Percentiles rank a stretch among this genome's conserved stretches.
Evolutionary conservation across 2,797 vertebrate species (phyloP).

Genomic region (Eptatretus atami): DNA sequence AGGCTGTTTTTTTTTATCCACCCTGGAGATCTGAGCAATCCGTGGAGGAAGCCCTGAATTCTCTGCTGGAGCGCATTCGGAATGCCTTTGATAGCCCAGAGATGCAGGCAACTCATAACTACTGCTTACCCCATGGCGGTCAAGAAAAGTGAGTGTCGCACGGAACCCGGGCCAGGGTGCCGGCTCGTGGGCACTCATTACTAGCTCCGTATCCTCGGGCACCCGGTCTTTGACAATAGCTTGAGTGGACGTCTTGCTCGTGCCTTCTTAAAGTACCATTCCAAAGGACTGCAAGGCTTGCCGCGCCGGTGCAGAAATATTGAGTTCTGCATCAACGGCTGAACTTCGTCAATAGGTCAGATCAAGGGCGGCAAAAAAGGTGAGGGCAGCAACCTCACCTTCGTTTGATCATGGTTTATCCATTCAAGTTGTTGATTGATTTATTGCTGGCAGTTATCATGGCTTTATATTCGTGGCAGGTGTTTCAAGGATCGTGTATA

Average conservation of each 20-base stretch:
- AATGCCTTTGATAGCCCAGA: constrained; percentile 51
- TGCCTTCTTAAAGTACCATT: background rate
- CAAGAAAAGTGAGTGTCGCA: constrained; percentile 36
- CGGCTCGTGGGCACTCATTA: background rate
- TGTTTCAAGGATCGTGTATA: too few species aligned
- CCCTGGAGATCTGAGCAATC: constrained; percentile 72
- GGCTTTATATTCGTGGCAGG: too few species aligned
- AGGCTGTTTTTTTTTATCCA: constrained; percentile 66
- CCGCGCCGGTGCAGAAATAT: constrained; percentile 17
- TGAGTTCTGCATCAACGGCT: constrained; percentile 36
- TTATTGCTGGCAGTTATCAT: too few species aligned
- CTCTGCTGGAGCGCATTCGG: constrained; percentile 62
- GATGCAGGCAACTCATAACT: constrained; percentile 34
- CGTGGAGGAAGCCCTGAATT: constrained; percentile 48
- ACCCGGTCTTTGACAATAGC: background rate
- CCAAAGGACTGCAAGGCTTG: background rate
- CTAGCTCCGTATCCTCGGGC: too few species aligned
- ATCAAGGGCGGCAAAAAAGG: constrained; percentile 54
- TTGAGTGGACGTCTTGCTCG: background rate
- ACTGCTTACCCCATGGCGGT: constrained; percentile 34
- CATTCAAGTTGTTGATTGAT: too few species aligned
- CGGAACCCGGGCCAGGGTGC: background rate
- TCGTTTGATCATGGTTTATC: too few species aligned
- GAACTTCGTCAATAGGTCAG: constrained; percentile 68
- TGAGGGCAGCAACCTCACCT: constrained; percentile 12